These are phyloP conservation scores for Germaria angustata DNA, from an alignment of 2,888 invertebrate genomes.

Conservation along the genomic window DNA sequence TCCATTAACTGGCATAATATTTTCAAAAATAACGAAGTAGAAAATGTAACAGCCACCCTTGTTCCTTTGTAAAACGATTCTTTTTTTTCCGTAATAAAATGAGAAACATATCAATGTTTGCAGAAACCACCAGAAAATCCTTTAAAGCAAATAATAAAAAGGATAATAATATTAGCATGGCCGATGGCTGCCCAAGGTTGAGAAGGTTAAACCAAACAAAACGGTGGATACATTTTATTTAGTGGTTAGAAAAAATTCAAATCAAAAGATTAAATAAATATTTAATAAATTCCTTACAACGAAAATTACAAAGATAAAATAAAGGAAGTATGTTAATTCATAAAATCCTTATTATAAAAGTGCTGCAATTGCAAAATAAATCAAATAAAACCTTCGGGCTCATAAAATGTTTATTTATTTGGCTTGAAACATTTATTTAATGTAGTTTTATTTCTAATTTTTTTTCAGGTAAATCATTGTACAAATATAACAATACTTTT, in stretches of 20 bases:
- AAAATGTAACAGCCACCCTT: conserved; percentile 44
- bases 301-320: not conserved
- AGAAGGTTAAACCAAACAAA: conserved; percentile 35
- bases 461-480: conserved; percentile 30
- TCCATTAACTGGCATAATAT: conserved; percentile 38
- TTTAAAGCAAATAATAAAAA: conserved; percentile 39
- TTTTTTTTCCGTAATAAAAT: not conserved
- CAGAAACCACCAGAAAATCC: conserved; percentile 52
- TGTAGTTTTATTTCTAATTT: not conserved
- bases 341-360: too few relatives aligned
- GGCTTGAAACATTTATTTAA: too few relatives aligned
- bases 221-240: conserved; percentile 25
- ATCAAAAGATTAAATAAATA: too few relatives aligned
- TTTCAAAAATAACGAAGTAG: conserved; percentile 10
- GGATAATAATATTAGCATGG: conserved; percentile 48
- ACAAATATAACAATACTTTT: not conserved
- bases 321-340: too few relatives aligned
- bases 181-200: conserved; percentile 10
- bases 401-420: too few relatives aligned
- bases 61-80: conserved; percentile 24
- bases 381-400: too few relatives aligned
- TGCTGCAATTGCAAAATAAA: too few relatives aligned
- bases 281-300: too few relatives aligned
- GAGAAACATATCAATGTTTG: conserved; percentile 23
- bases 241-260: too few relatives aligned